A percentile compares a stretch with the other conserved stretches of the same genome.
These are phyloP conservation scores for Sarcophaga peregrina DNA, from an alignment of 1,140 invertebrate genomes.

Conservation along the genomic window DNA sequence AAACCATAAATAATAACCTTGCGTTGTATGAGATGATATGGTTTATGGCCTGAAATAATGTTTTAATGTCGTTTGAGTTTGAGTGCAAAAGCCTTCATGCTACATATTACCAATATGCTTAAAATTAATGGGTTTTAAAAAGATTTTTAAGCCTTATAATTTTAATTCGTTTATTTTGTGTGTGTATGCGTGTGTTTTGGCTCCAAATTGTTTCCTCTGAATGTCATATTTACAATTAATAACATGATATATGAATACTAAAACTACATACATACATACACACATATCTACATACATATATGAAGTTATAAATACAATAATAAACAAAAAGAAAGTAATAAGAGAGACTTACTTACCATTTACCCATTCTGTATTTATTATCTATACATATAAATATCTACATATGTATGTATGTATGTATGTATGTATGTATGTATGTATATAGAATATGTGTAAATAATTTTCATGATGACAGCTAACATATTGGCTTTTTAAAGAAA, in stretches of 20 bases:
- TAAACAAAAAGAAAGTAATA: background rate
- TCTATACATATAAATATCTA: background rate
- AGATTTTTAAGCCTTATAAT: constrained; percentile 7
- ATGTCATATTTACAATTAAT: constrained; percentile 15
- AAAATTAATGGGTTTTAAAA: background rate
- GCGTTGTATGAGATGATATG: too few species aligned
- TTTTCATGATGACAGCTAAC: constrained; percentile 24
- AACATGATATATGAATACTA: background rate
- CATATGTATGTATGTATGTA: background rate
- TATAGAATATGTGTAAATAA: constrained; percentile 15
- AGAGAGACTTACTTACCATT: too few species aligned
- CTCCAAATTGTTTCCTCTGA: background rate
- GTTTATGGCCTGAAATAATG: too few species aligned
- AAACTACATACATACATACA: background rate
- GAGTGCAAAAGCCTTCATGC: too few species aligned
- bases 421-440: background rate
- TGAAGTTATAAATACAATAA: background rate
- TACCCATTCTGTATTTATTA: too few species aligned
- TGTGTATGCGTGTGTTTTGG: background rate
- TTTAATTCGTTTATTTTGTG: background rate
- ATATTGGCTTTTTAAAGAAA: constrained; percentile 1
- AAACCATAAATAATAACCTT: too few species aligned
- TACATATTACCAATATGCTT: too few species aligned
- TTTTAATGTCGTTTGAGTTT: too few species aligned
- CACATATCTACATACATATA: background rate